Conservation (phyloP, 1,140 invertebrate genomes). For the Bathynomus jamesi region DNA sequence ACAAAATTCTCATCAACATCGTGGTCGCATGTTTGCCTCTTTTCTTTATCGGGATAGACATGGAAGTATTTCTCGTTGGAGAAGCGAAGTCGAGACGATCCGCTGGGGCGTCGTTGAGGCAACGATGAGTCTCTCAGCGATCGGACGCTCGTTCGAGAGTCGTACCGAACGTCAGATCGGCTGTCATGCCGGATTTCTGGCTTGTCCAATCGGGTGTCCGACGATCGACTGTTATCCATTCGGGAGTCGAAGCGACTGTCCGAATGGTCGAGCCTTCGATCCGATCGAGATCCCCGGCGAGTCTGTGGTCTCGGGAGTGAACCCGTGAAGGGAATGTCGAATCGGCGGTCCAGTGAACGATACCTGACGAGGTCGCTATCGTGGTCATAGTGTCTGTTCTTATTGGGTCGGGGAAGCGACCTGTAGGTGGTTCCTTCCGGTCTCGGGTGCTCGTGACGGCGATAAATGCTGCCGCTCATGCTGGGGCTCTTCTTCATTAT, state of each 20-base stretch:
- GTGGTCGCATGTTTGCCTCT: constrained; percentile 24
- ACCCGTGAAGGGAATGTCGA: constrained; percentile 35
- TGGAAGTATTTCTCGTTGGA: constrained; percentile 32
- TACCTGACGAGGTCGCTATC: constrained; percentile 27
- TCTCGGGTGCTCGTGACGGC: constrained; percentile 16
- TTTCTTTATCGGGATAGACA: constrained; percentile 34
- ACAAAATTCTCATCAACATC: constrained; percentile 36
- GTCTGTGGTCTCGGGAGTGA: constrained; percentile 20
- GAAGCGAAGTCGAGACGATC: constrained; percentile 22
- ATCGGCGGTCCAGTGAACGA: constrained; percentile 29
- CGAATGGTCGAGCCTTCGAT: neutral
- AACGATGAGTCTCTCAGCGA: neutral
- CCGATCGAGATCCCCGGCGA: constrained; percentile 6
- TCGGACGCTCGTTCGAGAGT: neutral
- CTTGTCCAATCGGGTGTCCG: neutral
- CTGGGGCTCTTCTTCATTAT: constrained; percentile 35
- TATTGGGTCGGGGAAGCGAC: constrained; percentile 22
- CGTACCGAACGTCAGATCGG: neutral
- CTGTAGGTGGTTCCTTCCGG: constrained; percentile 14
- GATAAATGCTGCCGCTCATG: constrained; percentile 25
- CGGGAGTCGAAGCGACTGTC: neutral
- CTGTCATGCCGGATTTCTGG: neutral
- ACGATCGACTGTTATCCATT: neutral
- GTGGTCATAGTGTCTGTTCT: constrained; percentile 17
- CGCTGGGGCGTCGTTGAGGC: constrained; percentile 20